Percentiles rank a stretch among this genome's conserved stretches.
Conservation (phyloP, 2,113 vertebrate genomes). For the Picathartes gymnocephalus region DNA sequence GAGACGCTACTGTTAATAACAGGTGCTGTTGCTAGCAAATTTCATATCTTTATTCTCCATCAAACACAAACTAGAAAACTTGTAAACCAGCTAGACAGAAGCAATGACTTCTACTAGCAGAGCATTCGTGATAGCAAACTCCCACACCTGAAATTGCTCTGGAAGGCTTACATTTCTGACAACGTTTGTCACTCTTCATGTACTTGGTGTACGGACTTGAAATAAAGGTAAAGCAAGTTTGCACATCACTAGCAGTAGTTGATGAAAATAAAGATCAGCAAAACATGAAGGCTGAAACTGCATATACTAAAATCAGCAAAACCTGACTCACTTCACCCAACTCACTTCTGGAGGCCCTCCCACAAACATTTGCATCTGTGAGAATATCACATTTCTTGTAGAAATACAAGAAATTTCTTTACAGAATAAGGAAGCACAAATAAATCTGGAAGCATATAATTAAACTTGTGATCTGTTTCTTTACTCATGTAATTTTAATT, state of each 20-base stretch:
- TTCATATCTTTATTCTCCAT: not conserved
- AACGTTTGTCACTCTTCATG: not conserved
- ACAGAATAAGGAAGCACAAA: not conserved
- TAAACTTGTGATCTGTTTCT: not conserved
- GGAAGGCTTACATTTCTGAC: not conserved
- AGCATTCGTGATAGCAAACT: not conserved
- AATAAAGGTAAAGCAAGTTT: not conserved
- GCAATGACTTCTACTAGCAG: not conserved
- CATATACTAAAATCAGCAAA: not conserved
- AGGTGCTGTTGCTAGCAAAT: not conserved
- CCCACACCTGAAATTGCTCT: not conserved
- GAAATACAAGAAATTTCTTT: not conserved
- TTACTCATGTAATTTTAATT: not conserved
- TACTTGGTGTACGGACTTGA: not conserved
- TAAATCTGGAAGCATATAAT: not conserved
- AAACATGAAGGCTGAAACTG: not conserved
- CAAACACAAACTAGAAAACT: not conserved
- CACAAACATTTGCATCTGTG: not conserved
- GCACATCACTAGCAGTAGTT: not conserved
- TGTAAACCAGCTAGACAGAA: not conserved
- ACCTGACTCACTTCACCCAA: not conserved
- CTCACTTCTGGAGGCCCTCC: not conserved
- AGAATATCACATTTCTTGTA: not conserved
- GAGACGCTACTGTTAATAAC: not conserved
- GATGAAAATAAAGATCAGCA: not conserved